These are phyloP conservation scores for Acyrthosiphon pisum DNA, from an alignment of 1,140 invertebrate species.

Conservation along the genomic window DNA sequence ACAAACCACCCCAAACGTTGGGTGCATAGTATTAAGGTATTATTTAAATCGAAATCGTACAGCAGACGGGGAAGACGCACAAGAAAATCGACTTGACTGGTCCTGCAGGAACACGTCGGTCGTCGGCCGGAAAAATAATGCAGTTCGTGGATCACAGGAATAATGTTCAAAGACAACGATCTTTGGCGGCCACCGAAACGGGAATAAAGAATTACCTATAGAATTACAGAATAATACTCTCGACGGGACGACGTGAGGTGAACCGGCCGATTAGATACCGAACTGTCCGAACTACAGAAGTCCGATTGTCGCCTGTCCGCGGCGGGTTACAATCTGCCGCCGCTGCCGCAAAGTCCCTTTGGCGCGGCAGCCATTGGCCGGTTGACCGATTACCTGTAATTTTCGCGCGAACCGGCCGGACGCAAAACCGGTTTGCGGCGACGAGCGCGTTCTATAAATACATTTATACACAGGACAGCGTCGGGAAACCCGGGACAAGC, in stretches of 20 bases:
- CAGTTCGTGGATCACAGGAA: background rate
- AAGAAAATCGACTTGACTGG: background rate
- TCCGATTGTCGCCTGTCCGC: background rate
- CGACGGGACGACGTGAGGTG: background rate
- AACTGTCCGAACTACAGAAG: background rate
- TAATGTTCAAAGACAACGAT: too few relatives aligned
- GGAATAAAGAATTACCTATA: background rate
- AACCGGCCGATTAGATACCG: background rate
- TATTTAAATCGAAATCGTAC: background rate
- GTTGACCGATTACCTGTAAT: background rate
- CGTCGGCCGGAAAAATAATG: background rate
- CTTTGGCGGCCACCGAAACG: background rate
- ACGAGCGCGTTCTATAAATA: background rate
- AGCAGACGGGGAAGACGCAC: background rate
- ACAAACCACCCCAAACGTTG: background rate
- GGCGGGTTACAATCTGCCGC: too few relatives aligned
- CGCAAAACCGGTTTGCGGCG: background rate
- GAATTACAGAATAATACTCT: rapidly evolving
- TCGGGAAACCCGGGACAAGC: background rate
- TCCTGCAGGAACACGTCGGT: background rate
- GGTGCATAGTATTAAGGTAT: background rate
- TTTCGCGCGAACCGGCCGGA: background rate
- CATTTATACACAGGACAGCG: background rate
- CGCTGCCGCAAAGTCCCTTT: background rate
- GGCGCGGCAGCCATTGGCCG: background rate